Conservation (phyloP, 2,888 invertebrate species). For the Platerodrilus igneus region DNA sequence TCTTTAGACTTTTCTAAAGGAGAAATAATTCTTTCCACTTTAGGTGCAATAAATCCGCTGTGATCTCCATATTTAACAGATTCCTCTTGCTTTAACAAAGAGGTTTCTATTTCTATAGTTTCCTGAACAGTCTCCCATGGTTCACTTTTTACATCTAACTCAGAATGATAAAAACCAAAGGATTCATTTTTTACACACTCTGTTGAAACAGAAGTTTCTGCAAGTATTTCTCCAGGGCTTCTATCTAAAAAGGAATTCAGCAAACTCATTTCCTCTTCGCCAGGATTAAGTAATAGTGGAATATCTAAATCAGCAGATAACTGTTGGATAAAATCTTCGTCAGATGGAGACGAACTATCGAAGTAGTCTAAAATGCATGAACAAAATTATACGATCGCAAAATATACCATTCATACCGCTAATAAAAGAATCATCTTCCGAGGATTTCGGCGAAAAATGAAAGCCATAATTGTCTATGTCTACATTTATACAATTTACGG, state of each 20-base stretch:
- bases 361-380: constrained; percentile 34
- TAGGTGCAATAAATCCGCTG: too few species aligned
- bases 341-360: constrained; percentile 38
- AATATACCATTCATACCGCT: constrained; percentile 38
- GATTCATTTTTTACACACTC: too few species aligned
- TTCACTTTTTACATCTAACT: too few species aligned
- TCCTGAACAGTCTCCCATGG: too few species aligned
- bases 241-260: constrained; percentile 42
- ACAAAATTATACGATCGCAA: neutral
- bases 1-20: constrained; percentile 6
- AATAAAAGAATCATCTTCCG: constrained; percentile 37
- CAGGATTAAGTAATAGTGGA: constrained; percentile 41
- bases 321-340: constrained; percentile 45
- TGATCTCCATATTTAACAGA: neutral
- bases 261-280: constrained; percentile 41
- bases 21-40: constrained; percentile 7
- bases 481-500: constrained; percentile 34
- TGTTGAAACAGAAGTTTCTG: constrained; percentile 35
- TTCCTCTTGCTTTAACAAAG: too few species aligned
- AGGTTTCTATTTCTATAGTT: too few species aligned
- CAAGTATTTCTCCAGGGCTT: constrained; percentile 42
- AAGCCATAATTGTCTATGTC: constrained; percentile 38
- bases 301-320: constrained; percentile 43
- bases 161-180: too few species aligned
- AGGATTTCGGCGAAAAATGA: constrained; percentile 42